These are phyloP conservation scores for Conger conger DNA, from an alignment of 2,113 vertebrate genomes.

Conservation along the genomic window DNA sequence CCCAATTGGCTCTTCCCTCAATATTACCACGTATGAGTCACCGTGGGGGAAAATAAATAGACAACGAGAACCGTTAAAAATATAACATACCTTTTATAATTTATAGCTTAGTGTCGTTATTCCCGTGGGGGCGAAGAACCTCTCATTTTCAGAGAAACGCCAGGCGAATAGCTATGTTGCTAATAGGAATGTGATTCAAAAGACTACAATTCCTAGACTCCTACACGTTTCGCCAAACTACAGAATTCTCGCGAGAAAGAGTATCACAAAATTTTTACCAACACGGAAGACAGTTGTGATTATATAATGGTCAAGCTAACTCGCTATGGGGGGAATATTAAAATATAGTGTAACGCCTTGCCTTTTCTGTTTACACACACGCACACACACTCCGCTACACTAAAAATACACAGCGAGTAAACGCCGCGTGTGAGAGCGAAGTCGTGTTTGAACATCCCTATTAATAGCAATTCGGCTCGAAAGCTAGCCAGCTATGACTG, in stretches of 20 bases:
- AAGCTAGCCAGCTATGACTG: not conserved
- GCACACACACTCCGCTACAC: not conserved
- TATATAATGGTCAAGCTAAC: conserved; percentile 16
- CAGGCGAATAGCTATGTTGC: not conserved
- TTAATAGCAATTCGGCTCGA: not conserved
- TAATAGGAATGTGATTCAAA: not conserved
- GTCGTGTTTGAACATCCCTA: not conserved
- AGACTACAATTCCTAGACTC: conserved; percentile 25
- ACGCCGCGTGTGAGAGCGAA: not conserved
- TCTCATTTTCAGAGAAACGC: not conserved
- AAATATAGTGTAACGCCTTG: not conserved
- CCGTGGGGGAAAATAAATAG: not conserved
- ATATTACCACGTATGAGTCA: not conserved
- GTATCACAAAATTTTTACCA: not conserved
- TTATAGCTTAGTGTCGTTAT: not conserved
- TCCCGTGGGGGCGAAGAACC: not conserved
- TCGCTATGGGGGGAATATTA: not conserved
- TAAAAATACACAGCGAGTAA: not conserved
- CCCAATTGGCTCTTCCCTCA: conserved; percentile 19
- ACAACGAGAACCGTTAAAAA: not conserved
- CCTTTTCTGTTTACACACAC: not conserved
- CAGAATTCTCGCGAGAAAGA: conserved; percentile 21
- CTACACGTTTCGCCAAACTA: not conserved
- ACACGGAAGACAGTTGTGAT: conserved; percentile 24
- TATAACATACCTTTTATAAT: not conserved